Base-by-base conservation (phyloP, 2,888 invertebrate genomes). In the Rotaria socialis region DNA sequence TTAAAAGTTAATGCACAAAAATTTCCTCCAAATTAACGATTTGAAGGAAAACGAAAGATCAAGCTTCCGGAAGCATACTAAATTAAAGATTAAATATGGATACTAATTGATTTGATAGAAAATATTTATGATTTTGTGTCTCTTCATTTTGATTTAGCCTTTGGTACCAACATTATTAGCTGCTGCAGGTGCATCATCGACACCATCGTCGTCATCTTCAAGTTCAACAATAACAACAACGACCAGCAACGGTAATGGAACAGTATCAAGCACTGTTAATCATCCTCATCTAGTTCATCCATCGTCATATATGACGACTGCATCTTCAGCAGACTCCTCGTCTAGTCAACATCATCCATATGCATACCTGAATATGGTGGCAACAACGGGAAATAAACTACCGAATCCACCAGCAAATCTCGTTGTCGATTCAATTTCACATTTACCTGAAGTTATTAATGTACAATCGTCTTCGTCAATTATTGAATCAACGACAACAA, bases 331-430 rank as follows among this genome's bases (percentile, higher is more conserved):
- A 35, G 67, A 67, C 35, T 35, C 67, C 3, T 67, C 67, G 35
- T 67, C 67, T 67, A 67, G 67, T 67, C 67, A 67, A 67, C 67
- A 67, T 67, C 67, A 67, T 67, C 35, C 67, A 67, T 67, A 67
- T 67, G 67, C 67, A 35, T 67, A 67, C 35, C 19, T 35, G 11
- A 67, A 41, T 67, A 67, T 67, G 67, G 19, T 35, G 14, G 67
- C 67, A 27, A 19, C 35, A 41, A 35, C 67, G 35, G 24, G 35
- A 14, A 67, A 14, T 67, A 67, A 67, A 41, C 11, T 67, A 5
- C 35, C 67, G 5, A 67, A 67, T 67, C 3, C 67, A 67, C 0
- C 67, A 67, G 11, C 67, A 67, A 67, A 67, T 35, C 67, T 67
- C 24, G 4, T 67, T 67, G 67, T 67, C 14, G 67, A 67, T 35